Base-by-base conservation (phyloP, 1,140 invertebrate species). In the Delia radicum region DNA sequence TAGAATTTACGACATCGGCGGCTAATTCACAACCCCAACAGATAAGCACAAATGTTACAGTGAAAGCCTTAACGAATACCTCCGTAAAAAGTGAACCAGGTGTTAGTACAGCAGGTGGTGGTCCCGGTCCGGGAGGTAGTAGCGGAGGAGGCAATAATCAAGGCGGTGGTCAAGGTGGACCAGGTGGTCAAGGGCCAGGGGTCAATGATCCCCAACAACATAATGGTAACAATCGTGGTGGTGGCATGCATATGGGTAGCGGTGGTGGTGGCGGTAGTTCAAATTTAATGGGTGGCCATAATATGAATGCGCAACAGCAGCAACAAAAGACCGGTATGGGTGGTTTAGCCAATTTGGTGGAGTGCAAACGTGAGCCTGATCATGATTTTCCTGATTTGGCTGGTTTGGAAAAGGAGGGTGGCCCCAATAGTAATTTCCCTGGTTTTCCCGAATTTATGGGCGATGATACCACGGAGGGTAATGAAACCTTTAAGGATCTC, bases 31-130 rank as follows among this genome's bases (percentile, higher is more conserved):
- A 94, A 80, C 91, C 93, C n/a, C 94, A 95, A 80, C 94, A 95
- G 83, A 96, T 96, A 72, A 95, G 94, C 29, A 96, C 95, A 61
- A 96, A 96, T 87, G 94, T 96, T n/a, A 96, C 94, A 7, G 94
- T 96, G 37, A 96, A 95, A 82, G 93, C 95, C 0, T 88, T 95
- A 73, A 92, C 94, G 33, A 95, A 95, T 81, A 91, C 93, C 3
- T 93, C 93, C 62, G 91, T 94, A 61, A 94, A 94, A 79, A 94
- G 93, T 80, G 92, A 93, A 85, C 88, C 91, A 76, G 85, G 90
- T 74, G 79, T 81, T 33, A 81, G 81, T 13, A 81, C 77, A 1
- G 80, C 77, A 7, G 75, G 74, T 21, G 55, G 0, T 74, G 7
- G 86, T 77, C 6, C 79, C 79, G 10, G 79, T 73, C 67, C 81